A percentile compares a stretch with the other conserved stretches of the same genome.
Conservation (phyloP, 2,797 vertebrate species). For the Coilia nasus region DNA sequence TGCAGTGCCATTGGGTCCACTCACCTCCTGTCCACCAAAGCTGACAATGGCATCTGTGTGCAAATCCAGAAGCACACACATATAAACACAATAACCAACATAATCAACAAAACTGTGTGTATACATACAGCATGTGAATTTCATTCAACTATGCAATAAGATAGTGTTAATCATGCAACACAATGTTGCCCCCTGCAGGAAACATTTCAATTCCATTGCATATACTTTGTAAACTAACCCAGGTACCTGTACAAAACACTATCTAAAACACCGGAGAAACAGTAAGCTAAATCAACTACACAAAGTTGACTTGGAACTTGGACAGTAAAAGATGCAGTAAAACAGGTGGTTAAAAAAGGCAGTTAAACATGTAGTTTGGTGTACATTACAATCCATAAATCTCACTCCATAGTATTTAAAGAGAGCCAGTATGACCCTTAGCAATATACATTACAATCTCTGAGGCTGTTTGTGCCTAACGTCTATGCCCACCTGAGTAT, state of each 20-base stretch:
- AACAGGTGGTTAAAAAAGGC: background rate
- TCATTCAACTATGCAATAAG: background rate
- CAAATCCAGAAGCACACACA: slow-evolving; percentile 24
- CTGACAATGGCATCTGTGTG: slow-evolving; percentile 76
- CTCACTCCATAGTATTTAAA: background rate
- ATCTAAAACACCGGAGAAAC: background rate
- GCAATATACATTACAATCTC: background rate
- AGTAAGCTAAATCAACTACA: background rate
- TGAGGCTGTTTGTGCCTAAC: background rate
- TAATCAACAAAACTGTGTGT: background rate
- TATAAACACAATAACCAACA: background rate
- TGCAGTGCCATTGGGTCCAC: slow-evolving; percentile 69
- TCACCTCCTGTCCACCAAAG: slow-evolving; percentile 69
- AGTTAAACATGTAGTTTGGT: background rate
- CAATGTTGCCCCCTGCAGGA: background rate
- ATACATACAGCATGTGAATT: background rate
- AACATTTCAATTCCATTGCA: background rate
- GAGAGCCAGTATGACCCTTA: background rate
- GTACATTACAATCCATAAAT: background rate
- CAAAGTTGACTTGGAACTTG: background rate
- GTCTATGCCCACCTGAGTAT: slow-evolving; percentile 78
- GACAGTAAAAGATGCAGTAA: background rate
- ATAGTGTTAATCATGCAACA: background rate
- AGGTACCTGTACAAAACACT: background rate
- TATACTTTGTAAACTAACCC: background rate